Percentiles rank a stretch among this genome's conserved stretches.
Conservation (phyloP, 2,888 invertebrate genomes). For the Exocentrus adspersus region DNA sequence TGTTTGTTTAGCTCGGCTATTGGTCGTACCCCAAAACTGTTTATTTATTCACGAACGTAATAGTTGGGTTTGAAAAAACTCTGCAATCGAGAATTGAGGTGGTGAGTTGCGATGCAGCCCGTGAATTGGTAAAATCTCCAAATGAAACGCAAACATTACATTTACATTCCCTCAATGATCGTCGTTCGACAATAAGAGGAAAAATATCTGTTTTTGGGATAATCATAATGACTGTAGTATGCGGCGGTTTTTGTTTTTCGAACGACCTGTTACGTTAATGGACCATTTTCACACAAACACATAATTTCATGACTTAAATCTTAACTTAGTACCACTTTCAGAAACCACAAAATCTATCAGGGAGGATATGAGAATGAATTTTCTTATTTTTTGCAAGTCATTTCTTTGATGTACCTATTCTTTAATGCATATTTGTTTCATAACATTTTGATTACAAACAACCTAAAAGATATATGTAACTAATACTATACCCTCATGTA, state of each 20-base stretch:
- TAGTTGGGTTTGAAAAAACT: conserved; percentile 36
- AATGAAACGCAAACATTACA: conserved; percentile 7
- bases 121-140: conserved; percentile 8
- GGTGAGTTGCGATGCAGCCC: conserved; percentile 3
- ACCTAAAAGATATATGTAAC: no score
- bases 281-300: no score
- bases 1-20: conserved; percentile 45
- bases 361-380: no score
- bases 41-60: conserved; percentile 47
- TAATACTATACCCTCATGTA: background rate
- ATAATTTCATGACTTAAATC: background rate
- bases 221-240: background rate
- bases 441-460: no score
- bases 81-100: conserved; percentile 35
- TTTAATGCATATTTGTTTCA: no score
- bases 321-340: no score
- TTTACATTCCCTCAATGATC: conserved; percentile 1
- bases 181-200: background rate
- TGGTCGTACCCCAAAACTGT: conserved; percentile 40
- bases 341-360: no score
- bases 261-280: background rate
- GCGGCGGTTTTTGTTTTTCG: background rate
- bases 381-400: no score
- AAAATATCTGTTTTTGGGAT: background rate
- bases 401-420: no score